phyloP scores from a whole-genome alignment of 2,888 invertebrate species.

The Suillia variegata region DNA sequence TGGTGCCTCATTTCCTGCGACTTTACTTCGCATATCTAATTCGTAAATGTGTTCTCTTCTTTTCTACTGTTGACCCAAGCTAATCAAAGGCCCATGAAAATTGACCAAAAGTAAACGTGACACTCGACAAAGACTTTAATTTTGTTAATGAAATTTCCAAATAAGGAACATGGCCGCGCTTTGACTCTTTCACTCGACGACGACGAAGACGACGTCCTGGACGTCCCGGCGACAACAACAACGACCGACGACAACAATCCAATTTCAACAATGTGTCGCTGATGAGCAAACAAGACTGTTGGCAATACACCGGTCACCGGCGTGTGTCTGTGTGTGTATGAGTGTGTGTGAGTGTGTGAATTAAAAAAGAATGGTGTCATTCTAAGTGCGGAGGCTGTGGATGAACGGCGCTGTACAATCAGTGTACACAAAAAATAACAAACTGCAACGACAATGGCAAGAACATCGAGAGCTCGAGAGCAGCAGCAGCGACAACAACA shows the following conservation, averaged over 20 bases:
- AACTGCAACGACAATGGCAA: background rate
- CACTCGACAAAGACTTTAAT: background rate
- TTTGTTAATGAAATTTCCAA: background rate
- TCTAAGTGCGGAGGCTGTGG: background rate
- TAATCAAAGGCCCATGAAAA: too few species aligned
- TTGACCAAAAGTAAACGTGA: background rate
- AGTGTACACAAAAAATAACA: background rate
- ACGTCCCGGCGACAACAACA: too few species aligned
- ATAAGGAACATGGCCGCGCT: background rate
- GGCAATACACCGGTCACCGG: too few species aligned
- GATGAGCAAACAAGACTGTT: background rate
- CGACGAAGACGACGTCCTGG: too few species aligned
- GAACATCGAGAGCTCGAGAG: background rate
- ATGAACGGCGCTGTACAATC: background rate
- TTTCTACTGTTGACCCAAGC: too few species aligned
- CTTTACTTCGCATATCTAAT: too few species aligned
- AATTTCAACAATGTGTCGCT: background rate
- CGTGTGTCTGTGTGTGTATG: too few species aligned
- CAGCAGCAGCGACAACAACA: background rate
- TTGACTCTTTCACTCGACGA: too few species aligned
- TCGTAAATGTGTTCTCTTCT: too few species aligned
- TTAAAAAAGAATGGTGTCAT: background rate
- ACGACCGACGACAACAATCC: background rate
- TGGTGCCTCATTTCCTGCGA: too few species aligned
- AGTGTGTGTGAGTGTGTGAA: background rate